Conservation (phyloP, 2,888 invertebrate genomes). For the Brachynemurus nebulosus region DNA sequence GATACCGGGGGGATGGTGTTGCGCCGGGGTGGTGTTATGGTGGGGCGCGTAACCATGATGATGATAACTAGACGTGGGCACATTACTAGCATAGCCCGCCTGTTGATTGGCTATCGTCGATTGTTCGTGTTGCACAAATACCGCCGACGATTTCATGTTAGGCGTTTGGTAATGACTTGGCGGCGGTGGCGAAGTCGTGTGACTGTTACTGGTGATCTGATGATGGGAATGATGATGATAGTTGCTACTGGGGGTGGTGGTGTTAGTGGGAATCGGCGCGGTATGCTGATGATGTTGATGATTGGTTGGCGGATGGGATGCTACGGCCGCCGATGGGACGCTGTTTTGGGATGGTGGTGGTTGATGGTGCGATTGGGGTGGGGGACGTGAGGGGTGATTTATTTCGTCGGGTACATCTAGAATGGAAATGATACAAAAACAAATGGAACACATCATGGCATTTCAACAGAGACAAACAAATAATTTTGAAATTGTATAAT, state of each 20-base stretch:
- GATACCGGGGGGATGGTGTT: conserved; percentile 28
- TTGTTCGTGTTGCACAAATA: conserved; percentile 16
- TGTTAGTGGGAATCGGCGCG: conserved; percentile 10
- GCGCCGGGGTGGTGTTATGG: conserved; percentile 18
- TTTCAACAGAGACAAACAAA: too few species aligned
- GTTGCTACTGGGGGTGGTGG: conserved; percentile 16
- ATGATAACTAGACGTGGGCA: conserved; percentile 13
- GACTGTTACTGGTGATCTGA: conserved; percentile 18
- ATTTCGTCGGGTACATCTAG: not conserved
- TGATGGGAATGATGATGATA: conserved; percentile 23
- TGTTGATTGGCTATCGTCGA: conserved; percentile 14
- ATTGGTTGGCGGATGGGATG: conserved; percentile 26
- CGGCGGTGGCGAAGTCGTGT: too few species aligned
- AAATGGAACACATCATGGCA: not conserved
- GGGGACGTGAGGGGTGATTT: not conserved
- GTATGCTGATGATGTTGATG: conserved; percentile 9
- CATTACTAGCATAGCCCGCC: conserved; percentile 5
- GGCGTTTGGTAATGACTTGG: conserved; percentile 20
- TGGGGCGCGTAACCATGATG: conserved; percentile 15
- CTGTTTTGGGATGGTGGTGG: not conserved
- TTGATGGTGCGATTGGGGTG: not conserved
- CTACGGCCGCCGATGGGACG: conserved; percentile 22
- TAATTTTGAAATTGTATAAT: too few species aligned
- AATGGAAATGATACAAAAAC: too few species aligned
- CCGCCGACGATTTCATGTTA: conserved; percentile 1